Conservation (phyloP, 2,113 vertebrate species). For the Leucoraja erinaceus region DNA sequence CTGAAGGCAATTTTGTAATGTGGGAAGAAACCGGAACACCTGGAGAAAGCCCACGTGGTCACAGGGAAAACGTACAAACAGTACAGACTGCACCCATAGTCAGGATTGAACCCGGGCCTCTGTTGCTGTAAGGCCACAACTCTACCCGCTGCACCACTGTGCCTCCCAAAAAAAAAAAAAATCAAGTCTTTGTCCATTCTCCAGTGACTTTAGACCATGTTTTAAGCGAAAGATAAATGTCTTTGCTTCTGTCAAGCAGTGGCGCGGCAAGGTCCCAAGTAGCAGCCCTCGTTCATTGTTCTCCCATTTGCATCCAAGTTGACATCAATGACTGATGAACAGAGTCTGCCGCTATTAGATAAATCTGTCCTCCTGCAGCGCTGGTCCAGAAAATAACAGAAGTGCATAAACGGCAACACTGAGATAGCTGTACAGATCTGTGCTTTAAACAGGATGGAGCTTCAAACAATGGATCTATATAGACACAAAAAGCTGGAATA, state of each 20-base stretch:
- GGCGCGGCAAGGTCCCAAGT: neutral
- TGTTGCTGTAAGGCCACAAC: too few relatives aligned
- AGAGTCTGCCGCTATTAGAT: neutral
- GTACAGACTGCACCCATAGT: too few relatives aligned
- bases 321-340: neutral
- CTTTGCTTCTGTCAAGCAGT: neutral
- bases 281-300: neutral
- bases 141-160: too few relatives aligned
- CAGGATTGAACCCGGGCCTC: too few relatives aligned
- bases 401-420: neutral
- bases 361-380: neutral
- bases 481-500: too few relatives aligned
- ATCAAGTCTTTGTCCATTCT: neutral
- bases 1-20: too few relatives aligned
- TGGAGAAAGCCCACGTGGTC: too few relatives aligned
- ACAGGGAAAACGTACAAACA: too few relatives aligned
- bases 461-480: neutral
- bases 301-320: neutral
- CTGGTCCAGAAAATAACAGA: neutral
- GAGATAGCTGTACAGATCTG: neutral
- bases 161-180: neutral
- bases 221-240: neutral
- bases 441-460: neutral
- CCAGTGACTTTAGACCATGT: neutral
- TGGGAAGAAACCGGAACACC: too few relatives aligned